These are phyloP conservation scores for Podilymbus podiceps DNA, from an alignment of 2,113 vertebrate genomes.

Conservation along the genomic window DNA sequence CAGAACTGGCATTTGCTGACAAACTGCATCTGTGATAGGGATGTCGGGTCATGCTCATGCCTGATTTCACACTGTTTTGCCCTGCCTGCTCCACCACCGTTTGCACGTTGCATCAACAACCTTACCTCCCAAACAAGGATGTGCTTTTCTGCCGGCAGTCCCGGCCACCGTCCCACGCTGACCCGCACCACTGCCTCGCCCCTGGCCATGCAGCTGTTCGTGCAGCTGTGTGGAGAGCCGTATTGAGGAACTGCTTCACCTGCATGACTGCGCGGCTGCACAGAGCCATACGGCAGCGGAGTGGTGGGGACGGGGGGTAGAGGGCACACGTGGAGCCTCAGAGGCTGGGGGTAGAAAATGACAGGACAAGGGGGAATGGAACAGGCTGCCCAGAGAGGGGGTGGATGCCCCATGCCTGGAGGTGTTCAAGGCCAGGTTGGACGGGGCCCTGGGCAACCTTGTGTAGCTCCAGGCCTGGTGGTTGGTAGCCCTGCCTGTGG, in stretches of 20 bases:
- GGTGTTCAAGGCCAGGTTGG: too few species aligned
- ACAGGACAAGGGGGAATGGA: too few species aligned
- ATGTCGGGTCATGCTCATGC: not conserved
- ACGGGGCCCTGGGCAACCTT: too few species aligned
- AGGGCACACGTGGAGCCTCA: accelerated
- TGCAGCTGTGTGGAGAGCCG: not conserved
- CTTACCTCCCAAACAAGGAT: not conserved
- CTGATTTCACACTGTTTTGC: not conserved
- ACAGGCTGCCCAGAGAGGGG: too few species aligned
- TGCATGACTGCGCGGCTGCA: accelerated
- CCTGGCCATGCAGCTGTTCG: not conserved
- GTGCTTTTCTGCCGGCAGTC: not conserved
- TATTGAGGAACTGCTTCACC: not conserved
- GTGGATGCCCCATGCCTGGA: too few species aligned
- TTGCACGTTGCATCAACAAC: not conserved
- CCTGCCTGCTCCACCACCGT: not conserved
- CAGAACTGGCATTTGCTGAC: not conserved
- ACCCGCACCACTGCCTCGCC: not conserved
- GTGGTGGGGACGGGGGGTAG: accelerated
- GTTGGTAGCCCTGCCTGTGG: too few species aligned
- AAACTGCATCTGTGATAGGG: not conserved
- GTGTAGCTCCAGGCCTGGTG: too few species aligned
- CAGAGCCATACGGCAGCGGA: accelerated
- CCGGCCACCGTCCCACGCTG: not conserved
- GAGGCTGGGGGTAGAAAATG: not conserved